Evolutionary conservation across 2,113 vertebrate species (phyloP).

Genomic region (Ageneiosus marmoratus): DNA sequence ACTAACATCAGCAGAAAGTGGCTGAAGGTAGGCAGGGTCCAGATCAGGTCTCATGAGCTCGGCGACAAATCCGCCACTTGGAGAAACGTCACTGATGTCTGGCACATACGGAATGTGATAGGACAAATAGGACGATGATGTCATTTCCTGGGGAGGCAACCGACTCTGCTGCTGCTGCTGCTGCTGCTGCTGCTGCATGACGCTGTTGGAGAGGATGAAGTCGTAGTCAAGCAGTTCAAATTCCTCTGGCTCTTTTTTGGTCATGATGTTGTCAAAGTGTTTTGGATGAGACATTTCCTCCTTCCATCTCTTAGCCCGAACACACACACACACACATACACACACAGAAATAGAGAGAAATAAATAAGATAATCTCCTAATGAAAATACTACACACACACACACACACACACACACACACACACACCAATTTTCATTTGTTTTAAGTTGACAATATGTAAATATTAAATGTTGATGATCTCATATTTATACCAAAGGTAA

Average conservation of each 20-base stretch:
- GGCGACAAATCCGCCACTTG: constrained; percentile 91
- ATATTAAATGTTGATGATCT: neutral
- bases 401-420: no score
- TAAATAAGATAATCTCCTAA: neutral
- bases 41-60: constrained; percentile 92
- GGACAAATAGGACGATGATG: constrained; percentile 68
- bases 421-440: neutral
- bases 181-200: constrained; percentile 78
- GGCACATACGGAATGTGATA: constrained; percentile 82
- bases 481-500: neutral
- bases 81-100: constrained; percentile 90
- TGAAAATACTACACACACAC: neutral
- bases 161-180: constrained; percentile 67
- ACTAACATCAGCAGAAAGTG: constrained; percentile 30
- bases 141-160: constrained; percentile 51
- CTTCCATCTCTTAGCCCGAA: constrained; percentile 84
- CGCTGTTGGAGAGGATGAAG: constrained; percentile 92
- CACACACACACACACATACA: constrained; percentile 23
- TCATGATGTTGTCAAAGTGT: constrained; percentile 72
- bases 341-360: neutral
- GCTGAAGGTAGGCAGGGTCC: constrained; percentile 89
- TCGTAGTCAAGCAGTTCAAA: constrained; percentile 91
- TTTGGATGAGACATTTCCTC: constrained; percentile 88
- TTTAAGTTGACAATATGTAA: neutral
- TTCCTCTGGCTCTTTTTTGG: constrained; percentile 84